Evolutionary conservation across 2,888 invertebrate genomes (phyloP), one percentile per base, ranked within the genome.

Genomic region (Drosophila multiciliata): DNA sequence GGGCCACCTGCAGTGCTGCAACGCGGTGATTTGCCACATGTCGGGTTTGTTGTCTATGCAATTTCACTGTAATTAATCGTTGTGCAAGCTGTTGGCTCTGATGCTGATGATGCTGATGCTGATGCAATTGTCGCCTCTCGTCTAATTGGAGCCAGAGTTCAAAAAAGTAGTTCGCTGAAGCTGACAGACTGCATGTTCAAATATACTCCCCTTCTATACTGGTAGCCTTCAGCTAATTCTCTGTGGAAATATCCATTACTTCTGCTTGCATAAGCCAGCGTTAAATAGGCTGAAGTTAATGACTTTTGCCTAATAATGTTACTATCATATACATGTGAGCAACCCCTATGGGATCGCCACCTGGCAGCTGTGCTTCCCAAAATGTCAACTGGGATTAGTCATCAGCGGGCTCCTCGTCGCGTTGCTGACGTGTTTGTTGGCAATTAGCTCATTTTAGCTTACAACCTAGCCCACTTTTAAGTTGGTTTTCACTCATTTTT

Each of bases 251-350:
- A 69, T 75, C 66, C 63, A 76, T 66, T 68, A 75, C 73, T 82
- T 86, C 78, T 75, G 83, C 70, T 78, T 75, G 73, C 75, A 73
- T 81, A 71, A 77, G 64, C 73, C 72, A 53, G 45, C 54, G 33
- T 63, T 78, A 87, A 86, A 80, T 78, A 75, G 82, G 76, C 78
- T 76, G 76, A 64, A 78, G 70, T 73, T 80, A 80, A 86, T 74
- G 75, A 61, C 79, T 86, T 78, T 89, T 83, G 75, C 71, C 80
- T 83, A 88, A 89, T 89, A 83, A 86, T 78, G 77, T 68, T 76
- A 71, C 65, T 70, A 79, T 68, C 75, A 71, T 64, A 55, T 8
- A 38, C 8, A 36, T 64, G 58, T 66, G 63, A 66, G 75, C 80
- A 61, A 79, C 70, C 80, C 69, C 53, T 29, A 55, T 36, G 36